Evolutionary conservation across 2,888 invertebrate species (phyloP).

Genomic region (Thysanoteuthis rhombus): DNA sequence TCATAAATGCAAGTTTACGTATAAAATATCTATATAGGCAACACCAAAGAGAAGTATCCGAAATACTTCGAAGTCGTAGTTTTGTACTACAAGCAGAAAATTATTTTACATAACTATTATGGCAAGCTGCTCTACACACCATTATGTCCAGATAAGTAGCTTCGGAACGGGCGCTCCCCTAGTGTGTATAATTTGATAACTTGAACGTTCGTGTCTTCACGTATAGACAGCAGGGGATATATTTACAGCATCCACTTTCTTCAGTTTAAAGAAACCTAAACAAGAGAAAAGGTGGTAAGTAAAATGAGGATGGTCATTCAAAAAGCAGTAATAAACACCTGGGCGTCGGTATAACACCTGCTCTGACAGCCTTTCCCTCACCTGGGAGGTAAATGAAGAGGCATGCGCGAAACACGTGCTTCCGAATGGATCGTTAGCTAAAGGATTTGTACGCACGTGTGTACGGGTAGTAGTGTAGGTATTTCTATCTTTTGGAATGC

Average conservation of each 20-base stretch:
- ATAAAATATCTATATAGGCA: no score
- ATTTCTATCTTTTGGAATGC: no score
- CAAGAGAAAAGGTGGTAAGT: not conserved
- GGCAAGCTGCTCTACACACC: no score
- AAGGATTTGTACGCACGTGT: not conserved
- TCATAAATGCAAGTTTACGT: no score
- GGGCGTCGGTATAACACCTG: not conserved
- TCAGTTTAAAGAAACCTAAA: not conserved
- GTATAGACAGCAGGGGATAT: not conserved
- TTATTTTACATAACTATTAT: no score
- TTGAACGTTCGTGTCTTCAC: not conserved
- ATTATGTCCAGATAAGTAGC: no score
- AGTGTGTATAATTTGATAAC: no score
- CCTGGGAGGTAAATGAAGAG: not conserved
- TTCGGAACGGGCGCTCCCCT: no score
- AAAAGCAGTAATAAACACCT: not conserved
- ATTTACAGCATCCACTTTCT: not conserved
- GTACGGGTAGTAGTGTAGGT: no score
- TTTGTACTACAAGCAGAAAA: no score
- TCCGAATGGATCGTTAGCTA: not conserved
- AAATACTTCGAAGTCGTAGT: no score
- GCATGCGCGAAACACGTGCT: not conserved
- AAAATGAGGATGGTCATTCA: not conserved
- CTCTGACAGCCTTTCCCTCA: not conserved
- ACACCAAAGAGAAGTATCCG: no score